Evolutionary conservation across 92 coral and sea anemone species (phyloP).

Genomic region (Muricea muricata): DNA sequence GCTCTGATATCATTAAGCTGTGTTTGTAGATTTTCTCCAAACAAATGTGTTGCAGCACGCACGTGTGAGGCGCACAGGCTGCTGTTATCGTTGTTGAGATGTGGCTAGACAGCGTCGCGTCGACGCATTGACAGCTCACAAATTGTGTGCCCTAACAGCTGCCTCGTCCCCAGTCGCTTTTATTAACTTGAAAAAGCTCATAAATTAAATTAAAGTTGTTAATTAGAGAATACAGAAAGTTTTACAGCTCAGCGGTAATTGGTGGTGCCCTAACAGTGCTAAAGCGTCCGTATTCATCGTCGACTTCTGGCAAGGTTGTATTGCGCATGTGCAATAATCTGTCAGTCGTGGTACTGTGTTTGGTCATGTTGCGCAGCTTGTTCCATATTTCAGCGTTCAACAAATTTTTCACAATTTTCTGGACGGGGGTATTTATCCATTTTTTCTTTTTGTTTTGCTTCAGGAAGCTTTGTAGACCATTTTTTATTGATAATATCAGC

Average conservation of each 20-base stretch:
- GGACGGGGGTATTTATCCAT: neutral
- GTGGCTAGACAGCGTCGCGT: too few relatives aligned
- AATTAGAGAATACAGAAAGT: too few relatives aligned
- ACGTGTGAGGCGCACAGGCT: conserved; percentile 57
- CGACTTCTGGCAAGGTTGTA: conserved; percentile 20
- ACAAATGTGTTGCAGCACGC: conserved; percentile 40
- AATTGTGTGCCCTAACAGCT: too few relatives aligned
- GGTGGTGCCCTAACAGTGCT: conserved; percentile 64
- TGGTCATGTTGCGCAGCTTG: neutral
- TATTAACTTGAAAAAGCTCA: too few relatives aligned
- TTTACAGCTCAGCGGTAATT: too few relatives aligned
- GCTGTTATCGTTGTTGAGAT: too few relatives aligned
- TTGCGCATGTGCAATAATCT: conserved; percentile 13
- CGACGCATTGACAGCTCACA: too few relatives aligned
- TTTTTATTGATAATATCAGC: conserved; percentile 28
- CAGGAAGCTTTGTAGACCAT: conserved; percentile 3
- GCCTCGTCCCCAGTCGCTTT: too few relatives aligned
- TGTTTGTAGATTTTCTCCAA: conserved; percentile 57
- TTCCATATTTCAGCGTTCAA: conserved; percentile 21
- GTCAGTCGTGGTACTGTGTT: conserved; percentile 3
- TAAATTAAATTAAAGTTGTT: too few relatives aligned
- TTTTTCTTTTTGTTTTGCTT: conserved; percentile 27
- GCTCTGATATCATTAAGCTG: conserved; percentile 49
- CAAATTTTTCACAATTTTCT: conserved; percentile 11
- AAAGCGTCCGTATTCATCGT: conserved; percentile 51